Evolutionary conservation across 1,140 invertebrate genomes (phyloP).

Genomic region (Drosophila mauritiana): DNA sequence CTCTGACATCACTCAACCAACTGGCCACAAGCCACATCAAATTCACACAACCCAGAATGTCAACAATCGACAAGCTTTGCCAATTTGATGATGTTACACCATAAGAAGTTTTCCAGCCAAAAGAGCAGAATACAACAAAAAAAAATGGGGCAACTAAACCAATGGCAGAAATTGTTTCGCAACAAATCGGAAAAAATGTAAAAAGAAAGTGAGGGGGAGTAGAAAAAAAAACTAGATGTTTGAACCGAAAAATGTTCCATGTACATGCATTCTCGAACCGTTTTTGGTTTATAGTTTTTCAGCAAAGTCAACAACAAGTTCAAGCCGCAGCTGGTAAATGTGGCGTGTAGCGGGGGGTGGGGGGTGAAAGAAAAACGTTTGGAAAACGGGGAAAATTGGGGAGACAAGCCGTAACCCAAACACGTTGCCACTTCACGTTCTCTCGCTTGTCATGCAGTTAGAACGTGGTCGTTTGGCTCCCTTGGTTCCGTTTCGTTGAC

Average conservation of each 20-base stretch:
- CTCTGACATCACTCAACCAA: constrained; percentile 19
- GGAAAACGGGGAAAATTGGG: constrained; percentile 25
- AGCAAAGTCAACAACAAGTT: constrained; percentile 60
- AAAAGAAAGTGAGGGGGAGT: neutral
- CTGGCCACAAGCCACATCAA: constrained; percentile 42
- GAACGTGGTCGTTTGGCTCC: constrained; percentile 33
- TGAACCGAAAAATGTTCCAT: constrained; percentile 50
- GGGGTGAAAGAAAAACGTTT: constrained; percentile 19
- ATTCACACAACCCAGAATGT: constrained; percentile 65
- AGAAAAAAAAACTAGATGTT: constrained; percentile 24
- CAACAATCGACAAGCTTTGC: constrained; percentile 73
- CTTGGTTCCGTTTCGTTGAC: constrained; percentile 61
- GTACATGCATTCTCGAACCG: constrained; percentile 53
- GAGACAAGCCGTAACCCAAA: constrained; percentile 45
- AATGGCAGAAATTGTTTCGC: constrained; percentile 59
- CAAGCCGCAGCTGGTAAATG: constrained; percentile 53
- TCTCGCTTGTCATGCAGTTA: constrained; percentile 36
- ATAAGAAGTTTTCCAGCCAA: constrained; percentile 54
- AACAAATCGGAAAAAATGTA: constrained; percentile 63
- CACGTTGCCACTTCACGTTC: constrained; percentile 53
- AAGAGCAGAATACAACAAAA: constrained; percentile 6
- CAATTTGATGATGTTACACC: constrained; percentile 59
- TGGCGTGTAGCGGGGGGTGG: constrained; percentile 5
- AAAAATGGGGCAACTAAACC: constrained; percentile 18
- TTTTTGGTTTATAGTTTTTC: constrained; percentile 55